These are phyloP conservation scores for Xylocampa areola DNA, from an alignment of 2,888 invertebrate species.

Conservation along the genomic window DNA sequence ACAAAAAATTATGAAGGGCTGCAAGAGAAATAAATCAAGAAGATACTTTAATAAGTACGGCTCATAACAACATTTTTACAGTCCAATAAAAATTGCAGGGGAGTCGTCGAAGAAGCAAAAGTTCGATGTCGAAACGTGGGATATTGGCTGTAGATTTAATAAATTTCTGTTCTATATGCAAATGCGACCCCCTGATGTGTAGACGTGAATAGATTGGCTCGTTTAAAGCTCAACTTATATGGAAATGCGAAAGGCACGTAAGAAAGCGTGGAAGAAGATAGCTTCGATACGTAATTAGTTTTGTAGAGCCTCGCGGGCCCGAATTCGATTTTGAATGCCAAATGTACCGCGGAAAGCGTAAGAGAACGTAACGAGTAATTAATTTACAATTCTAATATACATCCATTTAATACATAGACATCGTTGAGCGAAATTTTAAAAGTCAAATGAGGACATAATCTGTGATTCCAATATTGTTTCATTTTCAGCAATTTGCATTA, in stretches of 20 bases:
- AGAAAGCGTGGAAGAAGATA: constrained; percentile 88
- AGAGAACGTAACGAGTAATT: constrained; percentile 75
- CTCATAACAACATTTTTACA: constrained; percentile 68
- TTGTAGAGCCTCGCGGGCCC: constrained; percentile 80
- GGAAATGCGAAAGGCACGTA: constrained; percentile 89
- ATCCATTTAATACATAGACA: constrained; percentile 67
- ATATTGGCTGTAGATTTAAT: constrained; percentile 90
- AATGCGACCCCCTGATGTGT: constrained; percentile 90
- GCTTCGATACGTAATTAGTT: constrained; percentile 89
- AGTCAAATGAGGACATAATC: constrained; percentile 67
- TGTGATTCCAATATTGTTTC: constrained; percentile 62
- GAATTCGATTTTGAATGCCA: constrained; percentile 81
- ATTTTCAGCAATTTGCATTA: constrained; percentile 56
- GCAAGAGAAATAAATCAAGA: constrained; percentile 31
- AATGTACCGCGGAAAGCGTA: constrained; percentile 71
- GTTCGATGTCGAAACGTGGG: constrained; percentile 87
- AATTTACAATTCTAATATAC: constrained; percentile 81
- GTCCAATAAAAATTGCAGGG: constrained; percentile 82
- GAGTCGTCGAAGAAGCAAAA: constrained; percentile 82
- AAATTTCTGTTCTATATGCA: constrained; percentile 90
- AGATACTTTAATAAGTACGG: constrained; percentile 48
- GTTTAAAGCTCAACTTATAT: constrained; percentile 90
- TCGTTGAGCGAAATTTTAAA: constrained; percentile 66
- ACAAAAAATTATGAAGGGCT: constrained; percentile 20
- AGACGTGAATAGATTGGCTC: constrained; percentile 90